These are phyloP conservation scores for Calosoma granatense DNA, from an alignment of 1,140 invertebrate species.

Conservation along the genomic window DNA sequence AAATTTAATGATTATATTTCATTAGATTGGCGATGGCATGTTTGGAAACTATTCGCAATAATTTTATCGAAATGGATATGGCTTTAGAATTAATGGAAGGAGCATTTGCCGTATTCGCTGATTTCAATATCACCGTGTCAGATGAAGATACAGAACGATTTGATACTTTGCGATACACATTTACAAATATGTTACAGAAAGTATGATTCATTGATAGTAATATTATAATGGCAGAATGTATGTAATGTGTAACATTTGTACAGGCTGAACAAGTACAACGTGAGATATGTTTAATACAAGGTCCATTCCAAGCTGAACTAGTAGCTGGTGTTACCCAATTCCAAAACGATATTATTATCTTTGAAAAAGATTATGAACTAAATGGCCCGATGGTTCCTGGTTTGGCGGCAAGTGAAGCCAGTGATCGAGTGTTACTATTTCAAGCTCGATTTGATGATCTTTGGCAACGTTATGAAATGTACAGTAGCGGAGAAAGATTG, in stretches of 20 bases:
- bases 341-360: constrained; percentile 54
- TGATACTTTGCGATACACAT: constrained; percentile 64
- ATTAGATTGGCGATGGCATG: constrained; percentile 57
- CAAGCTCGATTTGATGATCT: constrained; percentile 65
- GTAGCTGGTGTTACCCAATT: constrained; percentile 59
- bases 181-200: constrained; percentile 61
- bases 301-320: constrained; percentile 59
- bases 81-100: constrained; percentile 65
- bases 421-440: constrained; percentile 46
- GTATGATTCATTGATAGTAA: constrained; percentile 31
- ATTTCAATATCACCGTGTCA: constrained; percentile 59
- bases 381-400: constrained; percentile 77
- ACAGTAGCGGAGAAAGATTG: constrained; percentile 66
- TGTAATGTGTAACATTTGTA: too few relatives aligned
- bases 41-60: constrained; percentile 60
- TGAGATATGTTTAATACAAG: constrained; percentile 65
- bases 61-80: constrained; percentile 67
- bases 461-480: constrained; percentile 67
- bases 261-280: constrained; percentile 61
- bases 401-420: constrained; percentile 70
- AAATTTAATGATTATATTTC: neutral
- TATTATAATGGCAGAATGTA: too few relatives aligned
- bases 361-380: constrained; percentile 60
- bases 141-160: constrained; percentile 71
- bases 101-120: constrained; percentile 60